Base-by-base conservation (phyloP, 2,888 invertebrate species). In the Zaprionus lineosus region DNA sequence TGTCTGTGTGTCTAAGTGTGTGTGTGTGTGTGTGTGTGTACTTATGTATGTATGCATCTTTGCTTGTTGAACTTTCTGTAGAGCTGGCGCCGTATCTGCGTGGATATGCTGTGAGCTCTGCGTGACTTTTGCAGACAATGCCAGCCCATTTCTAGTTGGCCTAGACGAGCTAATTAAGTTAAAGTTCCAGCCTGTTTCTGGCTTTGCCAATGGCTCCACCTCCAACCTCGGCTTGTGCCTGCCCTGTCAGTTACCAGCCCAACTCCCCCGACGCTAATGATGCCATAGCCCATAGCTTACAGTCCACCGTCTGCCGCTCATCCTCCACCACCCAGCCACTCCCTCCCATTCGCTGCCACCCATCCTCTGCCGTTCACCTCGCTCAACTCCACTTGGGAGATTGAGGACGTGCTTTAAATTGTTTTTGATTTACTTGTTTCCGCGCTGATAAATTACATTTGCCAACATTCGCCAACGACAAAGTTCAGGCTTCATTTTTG, bases 391-490 rank as follows among this genome's bases (percentile, higher is more conserved):
- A 7, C 6, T 3, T 33, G 6, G 6, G n/a, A 3, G 2, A n/a
- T 16, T 9, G 15, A 33, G 44, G 51, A 63, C 72, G 65, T 66
- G 76, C 63, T 77, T 84, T 76, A 85, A 84, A 84, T 84, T 85
- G 82, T 82, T 82, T 84, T 78, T 84, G 85, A 84, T 84, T 84
- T 84, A 84, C 84, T 84, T 85, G 84, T 72, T 82, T 82, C 71
- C 77, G 64, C 69, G 75, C 78, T 84, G 85, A 85, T 85, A 84
- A 84, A 84, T 85, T 84, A 84, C 82, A 85, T 84, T 84, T 84
- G 73, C 66, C 63, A 52, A 63, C 28, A 36, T 2, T 6, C 39
- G 29, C 26, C 19, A 37, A 72, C 65, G 76, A 74, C 77, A 72
- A 79, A 78, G 72, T 78, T 79, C 63, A 68, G 59, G 62, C 74